These are phyloP conservation scores for Diarsia mendica DNA, from an alignment of 2,888 invertebrate species.

Conservation along the genomic window DNA sequence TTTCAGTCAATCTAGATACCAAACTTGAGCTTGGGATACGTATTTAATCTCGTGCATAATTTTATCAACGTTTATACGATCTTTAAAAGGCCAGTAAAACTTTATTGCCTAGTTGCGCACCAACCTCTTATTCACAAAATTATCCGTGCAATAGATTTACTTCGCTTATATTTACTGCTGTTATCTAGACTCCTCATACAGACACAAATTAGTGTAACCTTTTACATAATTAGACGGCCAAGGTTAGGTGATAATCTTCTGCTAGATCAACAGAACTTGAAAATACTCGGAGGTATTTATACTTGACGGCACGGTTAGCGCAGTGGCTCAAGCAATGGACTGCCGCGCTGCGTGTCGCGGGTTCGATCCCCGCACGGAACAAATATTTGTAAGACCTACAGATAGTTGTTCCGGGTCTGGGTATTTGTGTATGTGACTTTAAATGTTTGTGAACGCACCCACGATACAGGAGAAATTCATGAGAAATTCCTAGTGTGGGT, in stretches of 20 bases:
- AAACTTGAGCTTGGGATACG: conserved; percentile 41
- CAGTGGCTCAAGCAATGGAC: no score
- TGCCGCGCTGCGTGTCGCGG: no score
- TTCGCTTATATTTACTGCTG: no score
- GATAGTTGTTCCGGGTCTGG: no score
- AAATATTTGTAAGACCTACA: no score
- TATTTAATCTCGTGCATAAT: conserved; percentile 45
- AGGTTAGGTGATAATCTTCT: background rate
- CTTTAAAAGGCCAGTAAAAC: conserved; percentile 22
- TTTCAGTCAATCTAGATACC: conserved; percentile 56
- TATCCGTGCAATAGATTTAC: background rate
- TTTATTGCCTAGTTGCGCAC: conserved; percentile 15
- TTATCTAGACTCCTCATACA: background rate
- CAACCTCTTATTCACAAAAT: conserved; percentile 12
- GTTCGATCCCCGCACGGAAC: no score
- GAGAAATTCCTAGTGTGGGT: no score
- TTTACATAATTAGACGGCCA: background rate
- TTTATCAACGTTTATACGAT: conserved; percentile 38
- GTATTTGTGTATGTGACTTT: no score
- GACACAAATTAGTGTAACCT: background rate
- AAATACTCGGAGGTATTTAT: no score
- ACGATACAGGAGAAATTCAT: no score
- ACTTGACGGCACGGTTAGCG: no score
- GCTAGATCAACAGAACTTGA: background rate
- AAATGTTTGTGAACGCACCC: no score